Evolutionary conservation across 2,797 vertebrate species (phyloP), one percentile per base, ranked within the genome.

Genomic region (Xyrichtys novacula): DNA sequence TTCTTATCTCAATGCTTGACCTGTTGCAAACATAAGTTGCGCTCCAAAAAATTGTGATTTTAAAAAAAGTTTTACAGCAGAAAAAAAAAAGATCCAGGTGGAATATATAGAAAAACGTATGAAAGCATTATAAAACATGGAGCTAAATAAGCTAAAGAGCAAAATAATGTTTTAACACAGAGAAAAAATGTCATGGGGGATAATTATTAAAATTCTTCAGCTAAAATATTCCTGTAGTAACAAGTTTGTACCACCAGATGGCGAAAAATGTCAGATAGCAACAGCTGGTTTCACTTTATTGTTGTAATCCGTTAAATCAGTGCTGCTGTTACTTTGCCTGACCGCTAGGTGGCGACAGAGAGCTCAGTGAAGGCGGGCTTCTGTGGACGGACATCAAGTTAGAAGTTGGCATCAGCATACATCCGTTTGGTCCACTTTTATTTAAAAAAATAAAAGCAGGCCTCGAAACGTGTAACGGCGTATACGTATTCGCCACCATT

Each of bases 371-470:
- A 69, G 74, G 78, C 57, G 63, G 72, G 52, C 12, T 60, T 52
- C 4, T 1, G 5, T 40, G 1, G 36, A 17, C 22, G 1, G 0
- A 12, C 20, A 2, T 49, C 3, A 56, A 66, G 28, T 2, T 9
- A 1, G 1, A 0, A 15, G 4, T 3, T 39, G 32, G 14, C 26
- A 36, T 4, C 15, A 3, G 4, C 20, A 7, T 5, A 31, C 50
- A 39, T 80, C 82, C 50, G 47, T n/a, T 61, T 60, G 5, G 15
- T 23, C 1, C 9, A 3, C 0, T 2, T 0, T 0, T 11, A 38
- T n/a, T 71, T 81, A 55, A 73, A 61, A 73, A 61, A 71, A 50
- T 81, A 78, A 83, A 71, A 70, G 46, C 8, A 39, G 3, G 11
- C 22, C 17, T 4, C 16, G 5, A 5, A 1, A 10, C 2, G 1